phyloP scores from a whole-genome alignment of 2,113 vertebrate genomes.

The Trogon melanurus region DNA sequence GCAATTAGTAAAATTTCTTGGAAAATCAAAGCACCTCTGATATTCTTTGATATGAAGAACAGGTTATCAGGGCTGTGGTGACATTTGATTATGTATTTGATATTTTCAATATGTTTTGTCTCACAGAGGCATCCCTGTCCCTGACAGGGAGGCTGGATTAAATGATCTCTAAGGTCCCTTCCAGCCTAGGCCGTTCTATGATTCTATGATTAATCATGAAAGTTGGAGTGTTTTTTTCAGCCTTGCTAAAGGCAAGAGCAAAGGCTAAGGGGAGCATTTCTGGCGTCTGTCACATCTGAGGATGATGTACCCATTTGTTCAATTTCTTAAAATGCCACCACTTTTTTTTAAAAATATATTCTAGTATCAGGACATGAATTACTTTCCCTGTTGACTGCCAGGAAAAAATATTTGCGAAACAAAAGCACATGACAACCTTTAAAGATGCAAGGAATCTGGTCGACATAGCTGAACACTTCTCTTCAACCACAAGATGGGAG shows the following conservation, averaged over 20 bases:
- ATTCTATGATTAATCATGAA: neutral
- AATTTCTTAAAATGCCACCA: conserved; percentile 4
- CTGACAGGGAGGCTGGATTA: no score
- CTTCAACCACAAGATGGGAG: neutral
- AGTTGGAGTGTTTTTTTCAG: neutral
- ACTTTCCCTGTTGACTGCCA: neutral
- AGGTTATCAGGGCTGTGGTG: neutral
- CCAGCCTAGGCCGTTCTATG: no score
- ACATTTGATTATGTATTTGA: neutral
- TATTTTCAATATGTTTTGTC: neutral
- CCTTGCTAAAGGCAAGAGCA: neutral
- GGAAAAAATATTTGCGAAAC: neutral
- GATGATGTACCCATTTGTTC: neutral
- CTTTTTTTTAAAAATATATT: neutral
- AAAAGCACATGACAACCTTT: neutral
- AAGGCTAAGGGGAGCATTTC: neutral
- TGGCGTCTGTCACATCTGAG: neutral
- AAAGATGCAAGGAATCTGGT: neutral
- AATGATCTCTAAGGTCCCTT: no score
- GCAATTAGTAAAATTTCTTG: neutral
- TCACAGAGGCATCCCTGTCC: neutral
- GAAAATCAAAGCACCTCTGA: neutral
- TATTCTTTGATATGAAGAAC: neutral
- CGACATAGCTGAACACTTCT: neutral
- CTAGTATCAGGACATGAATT: neutral